Evolutionary conservation across 1,140 invertebrate species (phyloP).

Genomic region (Onthophagus taurus): DNA sequence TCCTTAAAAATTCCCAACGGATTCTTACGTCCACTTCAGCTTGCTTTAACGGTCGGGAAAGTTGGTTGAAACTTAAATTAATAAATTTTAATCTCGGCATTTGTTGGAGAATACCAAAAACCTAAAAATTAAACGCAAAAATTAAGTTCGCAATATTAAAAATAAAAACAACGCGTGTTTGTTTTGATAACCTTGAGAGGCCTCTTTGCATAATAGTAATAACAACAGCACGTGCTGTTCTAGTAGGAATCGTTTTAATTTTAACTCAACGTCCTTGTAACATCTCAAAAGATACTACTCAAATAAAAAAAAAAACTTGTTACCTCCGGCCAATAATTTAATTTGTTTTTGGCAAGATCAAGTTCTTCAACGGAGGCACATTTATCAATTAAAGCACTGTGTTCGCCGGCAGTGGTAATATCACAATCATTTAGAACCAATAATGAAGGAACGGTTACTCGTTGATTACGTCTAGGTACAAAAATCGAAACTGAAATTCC

Average conservation of each 20-base stretch:
- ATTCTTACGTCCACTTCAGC: conserved; percentile 22
- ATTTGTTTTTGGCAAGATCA: conserved; percentile 81
- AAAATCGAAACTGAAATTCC: conserved; percentile 62
- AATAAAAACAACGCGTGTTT: no score
- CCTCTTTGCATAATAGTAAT: no score
- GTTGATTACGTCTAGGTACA: conserved; percentile 69
- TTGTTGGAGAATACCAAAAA: conserved; percentile 73
- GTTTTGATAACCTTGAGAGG: no score
- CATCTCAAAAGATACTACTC: no score
- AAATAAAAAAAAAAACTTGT: no score
- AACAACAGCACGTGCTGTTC: no score
- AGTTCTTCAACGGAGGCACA: conserved; percentile 80
- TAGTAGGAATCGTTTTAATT: no score
- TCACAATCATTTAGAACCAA: conserved; percentile 82
- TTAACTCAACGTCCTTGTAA: no score
- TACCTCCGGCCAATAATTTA: conserved; percentile 77
- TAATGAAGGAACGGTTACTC: conserved; percentile 67
- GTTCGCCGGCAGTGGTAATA: conserved; percentile 77
- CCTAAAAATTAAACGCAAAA: conserved; percentile 40
- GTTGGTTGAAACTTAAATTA: conserved; percentile 81
- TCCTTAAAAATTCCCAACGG: conserved; percentile 54
- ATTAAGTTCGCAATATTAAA: not conserved
- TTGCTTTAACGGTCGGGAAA: conserved; percentile 54
- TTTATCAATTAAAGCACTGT: conserved; percentile 63
- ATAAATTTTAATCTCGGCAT: conserved; percentile 83